These are phyloP conservation scores for Leptinotarsa rubiginosa DNA, from an alignment of 2,888 invertebrate genomes.

Conservation along the genomic window DNA sequence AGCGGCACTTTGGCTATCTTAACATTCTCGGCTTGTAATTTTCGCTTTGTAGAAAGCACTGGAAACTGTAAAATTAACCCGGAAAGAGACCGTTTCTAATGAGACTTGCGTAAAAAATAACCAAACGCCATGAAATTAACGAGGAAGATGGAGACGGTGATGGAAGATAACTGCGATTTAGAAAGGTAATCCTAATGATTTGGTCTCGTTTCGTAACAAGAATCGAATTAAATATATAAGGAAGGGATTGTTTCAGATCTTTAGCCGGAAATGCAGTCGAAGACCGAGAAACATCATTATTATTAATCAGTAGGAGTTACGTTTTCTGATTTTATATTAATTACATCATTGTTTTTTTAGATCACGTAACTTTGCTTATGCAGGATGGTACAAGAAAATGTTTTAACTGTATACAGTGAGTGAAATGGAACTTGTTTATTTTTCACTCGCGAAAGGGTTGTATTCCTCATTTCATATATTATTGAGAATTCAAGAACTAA, in stretches of 20 bases:
- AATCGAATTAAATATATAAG: neutral
- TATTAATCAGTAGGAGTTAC: neutral
- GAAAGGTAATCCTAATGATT: slow-evolving; percentile 6
- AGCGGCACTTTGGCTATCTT: neutral
- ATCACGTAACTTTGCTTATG: too few species aligned
- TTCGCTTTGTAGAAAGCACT: neutral
- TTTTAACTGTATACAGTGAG: too few species aligned
- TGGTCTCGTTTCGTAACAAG: neutral
- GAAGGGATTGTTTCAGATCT: neutral
- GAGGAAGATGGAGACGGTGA: slow-evolving; percentile 4
- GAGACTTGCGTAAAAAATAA: slow-evolving; percentile 23
- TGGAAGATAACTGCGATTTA: slow-evolving; percentile 3
- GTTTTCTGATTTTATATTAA: neutral
- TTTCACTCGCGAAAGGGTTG: too few species aligned
- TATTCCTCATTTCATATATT: too few species aligned
- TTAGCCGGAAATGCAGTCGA: neutral
- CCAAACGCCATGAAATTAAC: slow-evolving; percentile 19
- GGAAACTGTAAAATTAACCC: slow-evolving; percentile 6
- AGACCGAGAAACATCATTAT: neutral
- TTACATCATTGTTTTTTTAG: neutral
- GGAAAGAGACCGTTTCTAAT: slow-evolving; percentile 1
- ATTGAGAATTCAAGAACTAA: too few species aligned
- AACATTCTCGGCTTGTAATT: neutral
- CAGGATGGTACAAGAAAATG: too few species aligned
- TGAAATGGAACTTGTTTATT: too few species aligned